A percentile compares a stretch with the other conserved stretches of the same genome.
phyloP scores from a whole-genome alignment of 2,113 vertebrate genomes.

The Galemys pyrenaicus region DNA sequence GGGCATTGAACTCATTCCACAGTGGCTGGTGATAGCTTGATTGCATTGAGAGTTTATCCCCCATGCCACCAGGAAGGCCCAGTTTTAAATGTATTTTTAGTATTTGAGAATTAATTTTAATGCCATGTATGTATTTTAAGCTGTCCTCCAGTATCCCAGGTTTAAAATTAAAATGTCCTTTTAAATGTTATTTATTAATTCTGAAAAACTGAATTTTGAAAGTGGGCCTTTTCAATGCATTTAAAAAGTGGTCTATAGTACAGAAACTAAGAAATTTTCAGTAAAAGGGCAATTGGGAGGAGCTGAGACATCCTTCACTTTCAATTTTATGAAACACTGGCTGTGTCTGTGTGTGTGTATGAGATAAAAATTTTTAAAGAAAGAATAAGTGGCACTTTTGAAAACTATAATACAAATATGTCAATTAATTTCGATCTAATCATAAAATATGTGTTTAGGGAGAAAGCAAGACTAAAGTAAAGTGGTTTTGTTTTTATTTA shows the following conservation, averaged over 20 bases:
- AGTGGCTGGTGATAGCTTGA: too few species aligned
- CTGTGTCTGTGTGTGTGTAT: neutral
- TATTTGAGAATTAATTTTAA: neutral
- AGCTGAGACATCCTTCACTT: constrained; percentile 1
- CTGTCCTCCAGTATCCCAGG: constrained; percentile 3
- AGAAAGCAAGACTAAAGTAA: constrained; percentile 37
- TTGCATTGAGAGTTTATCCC: too few species aligned
- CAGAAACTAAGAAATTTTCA: constrained; percentile 1
- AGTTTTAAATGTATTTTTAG: neutral
- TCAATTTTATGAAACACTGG: neutral
- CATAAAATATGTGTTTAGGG: constrained; percentile 39
- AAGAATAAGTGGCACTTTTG: constrained; percentile 43
- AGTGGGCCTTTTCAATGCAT: neutral
- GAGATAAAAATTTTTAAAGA: constrained; percentile 23
- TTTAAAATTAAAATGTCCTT: constrained; percentile 14
- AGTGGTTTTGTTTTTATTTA: constrained; percentile 43
- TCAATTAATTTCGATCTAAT: constrained; percentile 19
- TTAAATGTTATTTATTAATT: constrained; percentile 15
- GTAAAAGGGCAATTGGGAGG: neutral
- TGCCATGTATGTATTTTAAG: neutral
- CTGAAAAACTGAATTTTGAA: constrained; percentile 39
- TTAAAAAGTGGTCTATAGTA: neutral
- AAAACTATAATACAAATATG: constrained; percentile 53
- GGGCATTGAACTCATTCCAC: too few species aligned
- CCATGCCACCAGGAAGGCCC: too few species aligned